A percentile compares a stretch with the other conserved stretches of the same genome.
These are phyloP conservation scores for Clarias batrachus DNA, from an alignment of 2,113 vertebrate genomes.

Conservation along the genomic window DNA sequence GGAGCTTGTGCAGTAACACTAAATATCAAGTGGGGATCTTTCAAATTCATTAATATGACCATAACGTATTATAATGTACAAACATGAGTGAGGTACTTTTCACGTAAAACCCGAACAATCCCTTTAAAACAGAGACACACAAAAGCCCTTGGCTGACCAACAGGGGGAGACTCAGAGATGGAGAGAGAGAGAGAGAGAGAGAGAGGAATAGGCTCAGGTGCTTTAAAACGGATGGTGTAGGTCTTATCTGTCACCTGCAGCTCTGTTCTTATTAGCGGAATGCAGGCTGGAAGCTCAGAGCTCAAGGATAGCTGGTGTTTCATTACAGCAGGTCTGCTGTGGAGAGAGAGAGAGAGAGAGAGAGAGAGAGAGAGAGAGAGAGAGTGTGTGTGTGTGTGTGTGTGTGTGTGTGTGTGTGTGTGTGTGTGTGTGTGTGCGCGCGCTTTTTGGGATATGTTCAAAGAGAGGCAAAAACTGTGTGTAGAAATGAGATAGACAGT, in stretches of 20 bases:
- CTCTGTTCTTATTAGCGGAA: conserved; percentile 67
- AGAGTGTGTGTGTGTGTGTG: neutral
- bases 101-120: too few relatives aligned
- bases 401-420: neutral
- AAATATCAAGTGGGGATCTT: too few relatives aligned
- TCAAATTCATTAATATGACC: too few relatives aligned
- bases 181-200: conserved; percentile 22
- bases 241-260: conserved; percentile 75
- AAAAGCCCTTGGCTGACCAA: neutral
- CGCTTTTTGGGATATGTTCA: neutral
- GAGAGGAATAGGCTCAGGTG: conserved; percentile 58
- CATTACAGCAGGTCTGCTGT: conserved; percentile 10
- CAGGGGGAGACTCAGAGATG: neutral
- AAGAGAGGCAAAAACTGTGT: neutral
- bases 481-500: neutral
- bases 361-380: neutral
- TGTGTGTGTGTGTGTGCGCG: neutral
- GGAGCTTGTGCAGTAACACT: too few relatives aligned
- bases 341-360: neutral
- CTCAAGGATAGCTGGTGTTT: conserved; percentile 43
- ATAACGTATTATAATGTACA: too few relatives aligned
- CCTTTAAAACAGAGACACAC: neutral
- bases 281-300: conserved; percentile 55
- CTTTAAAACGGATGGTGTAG: conserved; percentile 62
- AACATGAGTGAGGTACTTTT: too few relatives aligned